Evolutionary conservation across 1,140 invertebrate species (phyloP).

Genomic region (Bombus huntii): DNA sequence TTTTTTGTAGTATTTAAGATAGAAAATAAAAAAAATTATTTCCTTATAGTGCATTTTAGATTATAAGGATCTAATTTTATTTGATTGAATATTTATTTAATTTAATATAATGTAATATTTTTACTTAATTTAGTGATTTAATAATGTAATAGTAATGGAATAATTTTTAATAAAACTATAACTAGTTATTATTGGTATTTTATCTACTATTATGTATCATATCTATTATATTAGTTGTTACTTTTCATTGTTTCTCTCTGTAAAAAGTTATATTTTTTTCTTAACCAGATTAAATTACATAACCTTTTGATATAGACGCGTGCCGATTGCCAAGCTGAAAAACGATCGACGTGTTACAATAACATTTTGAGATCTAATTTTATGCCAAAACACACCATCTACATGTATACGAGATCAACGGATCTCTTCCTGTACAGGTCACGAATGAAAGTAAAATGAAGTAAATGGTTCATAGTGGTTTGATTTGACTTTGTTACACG

Average conservation of each 20-base stretch:
- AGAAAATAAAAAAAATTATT: no score
- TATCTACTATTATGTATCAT: neutral
- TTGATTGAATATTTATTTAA: no score
- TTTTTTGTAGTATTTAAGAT: no score
- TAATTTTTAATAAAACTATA: no score
- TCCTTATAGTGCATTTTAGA: no score
- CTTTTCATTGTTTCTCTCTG: neutral
- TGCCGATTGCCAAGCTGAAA: neutral
- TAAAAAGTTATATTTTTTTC: neutral
- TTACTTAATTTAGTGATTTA: no score
- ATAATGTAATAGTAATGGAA: no score
- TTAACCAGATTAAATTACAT: neutral
- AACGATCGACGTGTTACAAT: neutral
- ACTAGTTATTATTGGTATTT: no score
- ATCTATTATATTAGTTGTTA: neutral
- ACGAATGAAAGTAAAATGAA: constrained; percentile 9
- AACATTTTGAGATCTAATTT: neutral
- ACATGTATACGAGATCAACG: neutral
- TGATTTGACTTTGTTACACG: constrained; percentile 26
- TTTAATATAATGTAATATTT: no score
- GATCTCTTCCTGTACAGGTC: constrained; percentile 22
- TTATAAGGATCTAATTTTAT: no score
- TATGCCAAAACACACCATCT: neutral
- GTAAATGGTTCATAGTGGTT: neutral
- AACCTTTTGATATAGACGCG: neutral